These are phyloP conservation scores for Hirundichthys speculiger DNA, from an alignment of 2,113 vertebrate genomes.

Conservation along the genomic window DNA sequence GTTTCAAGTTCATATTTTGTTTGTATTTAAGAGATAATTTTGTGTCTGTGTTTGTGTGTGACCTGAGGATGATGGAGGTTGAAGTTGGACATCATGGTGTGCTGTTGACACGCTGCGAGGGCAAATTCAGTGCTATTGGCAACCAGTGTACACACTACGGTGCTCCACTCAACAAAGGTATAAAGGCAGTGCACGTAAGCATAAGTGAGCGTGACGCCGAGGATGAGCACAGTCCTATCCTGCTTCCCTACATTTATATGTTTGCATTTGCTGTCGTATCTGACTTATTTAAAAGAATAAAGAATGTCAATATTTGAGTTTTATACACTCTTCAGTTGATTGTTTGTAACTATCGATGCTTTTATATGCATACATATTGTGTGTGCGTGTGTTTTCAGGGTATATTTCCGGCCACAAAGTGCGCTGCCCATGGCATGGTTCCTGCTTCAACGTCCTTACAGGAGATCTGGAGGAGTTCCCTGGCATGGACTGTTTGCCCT, in stretches of 20 bases:
- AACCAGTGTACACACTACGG: slow-evolving; percentile 86
- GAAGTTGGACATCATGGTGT: slow-evolving; percentile 77
- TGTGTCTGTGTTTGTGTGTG: slow-evolving; percentile 25
- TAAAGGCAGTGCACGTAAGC: neutral
- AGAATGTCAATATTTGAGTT: too few species aligned
- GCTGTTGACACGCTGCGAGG: slow-evolving; percentile 79
- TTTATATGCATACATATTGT: neutral
- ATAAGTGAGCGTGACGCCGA: neutral
- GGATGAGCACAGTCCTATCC: neutral
- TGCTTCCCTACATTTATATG: neutral
- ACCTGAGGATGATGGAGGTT: slow-evolving; percentile 84
- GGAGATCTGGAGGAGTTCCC: slow-evolving; percentile 90
- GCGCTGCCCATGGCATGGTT: slow-evolving; percentile 87
- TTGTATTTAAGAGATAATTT: neutral
- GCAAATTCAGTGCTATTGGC: slow-evolving; percentile 79
- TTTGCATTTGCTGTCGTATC: too few species aligned
- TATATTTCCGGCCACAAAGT: slow-evolving; percentile 78
- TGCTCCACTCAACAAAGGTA: slow-evolving; percentile 86
- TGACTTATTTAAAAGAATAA: too few species aligned
- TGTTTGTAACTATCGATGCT: neutral
- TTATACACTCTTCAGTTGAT: neutral
- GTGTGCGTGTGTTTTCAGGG: slow-evolving; percentile 71
- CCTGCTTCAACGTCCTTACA: slow-evolving; percentile 84
- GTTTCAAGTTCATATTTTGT: neutral
- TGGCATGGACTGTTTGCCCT: slow-evolving; percentile 81